Conservation (phyloP, 2,888 invertebrate species). For the Andrena chrysosceles region DNA sequence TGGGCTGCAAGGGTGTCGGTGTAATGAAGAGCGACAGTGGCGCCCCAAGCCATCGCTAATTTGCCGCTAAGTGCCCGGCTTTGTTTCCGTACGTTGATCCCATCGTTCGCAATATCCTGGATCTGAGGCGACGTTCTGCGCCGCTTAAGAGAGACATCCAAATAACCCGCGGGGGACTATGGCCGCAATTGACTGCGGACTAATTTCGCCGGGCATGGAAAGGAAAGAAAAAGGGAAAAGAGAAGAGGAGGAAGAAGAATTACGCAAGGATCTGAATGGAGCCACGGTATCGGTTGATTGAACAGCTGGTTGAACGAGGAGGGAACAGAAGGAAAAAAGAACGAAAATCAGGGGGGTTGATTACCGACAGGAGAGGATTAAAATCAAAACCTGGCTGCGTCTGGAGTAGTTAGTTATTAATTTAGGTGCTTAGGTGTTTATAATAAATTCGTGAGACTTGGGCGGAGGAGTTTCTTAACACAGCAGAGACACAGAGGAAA, state of each 20-base stretch:
- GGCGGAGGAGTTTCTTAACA: too few species aligned
- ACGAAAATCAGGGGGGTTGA: background rate
- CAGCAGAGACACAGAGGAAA: too few species aligned
- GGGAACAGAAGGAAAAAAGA: background rate
- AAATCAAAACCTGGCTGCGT: background rate
- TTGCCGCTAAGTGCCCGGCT: conserved; percentile 78
- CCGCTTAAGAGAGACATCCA: conserved; percentile 71
- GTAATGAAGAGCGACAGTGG: conserved; percentile 80
- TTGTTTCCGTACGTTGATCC: conserved; percentile 78
- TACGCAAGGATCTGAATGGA: conserved; percentile 12
- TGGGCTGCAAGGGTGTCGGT: conserved; percentile 65
- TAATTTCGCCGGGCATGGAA: conserved; percentile 30
- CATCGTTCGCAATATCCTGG: conserved; percentile 79
- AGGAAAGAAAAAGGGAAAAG: background rate
- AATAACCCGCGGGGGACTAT: conserved; percentile 69
- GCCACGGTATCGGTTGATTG: conserved; percentile 21
- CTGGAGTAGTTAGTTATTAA: too few species aligned
- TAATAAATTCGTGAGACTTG: too few species aligned
- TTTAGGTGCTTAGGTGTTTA: too few species aligned
- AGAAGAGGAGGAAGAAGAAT: background rate
- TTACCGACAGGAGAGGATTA: background rate
- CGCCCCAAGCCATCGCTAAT: conserved; percentile 76
- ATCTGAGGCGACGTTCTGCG: conserved; percentile 67
- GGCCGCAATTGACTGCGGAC: conserved; percentile 48
- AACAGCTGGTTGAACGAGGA: background rate